Conservation (phyloP, 1,140 invertebrate species). For the Sminthurinus signatus region DNA sequence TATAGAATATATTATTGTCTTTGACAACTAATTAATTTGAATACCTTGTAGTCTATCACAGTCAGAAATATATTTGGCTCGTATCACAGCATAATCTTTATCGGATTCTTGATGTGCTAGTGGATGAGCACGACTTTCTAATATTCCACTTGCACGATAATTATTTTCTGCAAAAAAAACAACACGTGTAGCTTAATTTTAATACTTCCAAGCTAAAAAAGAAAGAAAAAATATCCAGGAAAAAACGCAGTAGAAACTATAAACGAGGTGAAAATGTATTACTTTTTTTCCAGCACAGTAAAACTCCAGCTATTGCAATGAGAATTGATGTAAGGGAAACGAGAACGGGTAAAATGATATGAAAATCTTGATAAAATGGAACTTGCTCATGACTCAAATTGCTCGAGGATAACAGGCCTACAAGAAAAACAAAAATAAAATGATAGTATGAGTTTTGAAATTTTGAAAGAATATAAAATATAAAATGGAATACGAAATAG, state of each 20-base stretch:
- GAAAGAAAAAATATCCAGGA: too few relatives aligned
- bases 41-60: constrained; percentile 53
- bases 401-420: constrained; percentile 22
- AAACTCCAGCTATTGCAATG: constrained; percentile 42
- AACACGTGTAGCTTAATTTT: too few relatives aligned
- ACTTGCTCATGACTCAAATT: constrained; percentile 3
- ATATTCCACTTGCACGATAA: constrained; percentile 7
- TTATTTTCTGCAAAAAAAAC: not conserved
- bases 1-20: not conserved
- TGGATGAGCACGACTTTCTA: constrained; percentile 24
- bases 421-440: not conserved
- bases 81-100: constrained; percentile 26
- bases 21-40: not conserved
- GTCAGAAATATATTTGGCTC: constrained; percentile 25
- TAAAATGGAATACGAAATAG: not conserved
- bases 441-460: not conserved
- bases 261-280: constrained; percentile 13
- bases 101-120: constrained; percentile 32
- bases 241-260: too few relatives aligned
- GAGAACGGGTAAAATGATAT: constrained; percentile 48
- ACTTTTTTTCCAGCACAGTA: constrained; percentile 42
- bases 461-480: not conserved
- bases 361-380: constrained; percentile 48
- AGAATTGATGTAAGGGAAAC: constrained; percentile 45
- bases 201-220: too few relatives aligned